Evolutionary conservation across 2,888 invertebrate species (phyloP), one percentile per base, ranked within the genome.

Genomic region (Lobophora halterata): DNA sequence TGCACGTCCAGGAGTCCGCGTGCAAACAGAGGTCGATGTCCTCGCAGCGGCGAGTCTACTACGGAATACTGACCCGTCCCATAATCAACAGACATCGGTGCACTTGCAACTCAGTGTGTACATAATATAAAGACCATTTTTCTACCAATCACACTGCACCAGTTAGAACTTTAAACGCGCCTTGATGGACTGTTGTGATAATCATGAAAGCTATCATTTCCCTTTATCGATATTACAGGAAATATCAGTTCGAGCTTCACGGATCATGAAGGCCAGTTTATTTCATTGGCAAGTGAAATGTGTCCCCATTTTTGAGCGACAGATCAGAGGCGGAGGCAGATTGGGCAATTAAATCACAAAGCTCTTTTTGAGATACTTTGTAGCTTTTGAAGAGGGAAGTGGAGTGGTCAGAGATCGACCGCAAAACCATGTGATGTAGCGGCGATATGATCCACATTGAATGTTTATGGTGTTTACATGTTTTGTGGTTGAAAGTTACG

Each of bases 21-120:
- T 70, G 72, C 71, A 70, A 68, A 65, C 59, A 53, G 65, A 64
- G 79, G 74, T 81, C 80, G 70, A 67, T 64, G 83, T 58, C 79
- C 81, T 65, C 52, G 47, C 58, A 46, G 46, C 61, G 63, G 70
- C 71, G 70, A 71, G 70, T 67, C 67, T 70, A 71, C 69, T 63
- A 66, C 66, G 65, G 77, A 72, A 73, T 75, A 79, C 71, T 78
- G 79, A 80, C 79, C 77, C 68, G 71, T 72, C 63, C 61, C 57
- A 55, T 52, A 57, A 50, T 54, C 52, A 46, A 53, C 51, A 40
- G 46, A 49, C 49, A 58, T 55, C 55, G 59, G 55, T 54, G 57
- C 57, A 63, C 47, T 59, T 53, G 29, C 55, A 56, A 65, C 68
- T 56, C 45, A 53, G 58, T 52, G 44, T 14, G 17, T 42, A 47